Base-by-base conservation (phyloP, 2,797 vertebrate genomes). In the Cossypha heuglini region DNA sequence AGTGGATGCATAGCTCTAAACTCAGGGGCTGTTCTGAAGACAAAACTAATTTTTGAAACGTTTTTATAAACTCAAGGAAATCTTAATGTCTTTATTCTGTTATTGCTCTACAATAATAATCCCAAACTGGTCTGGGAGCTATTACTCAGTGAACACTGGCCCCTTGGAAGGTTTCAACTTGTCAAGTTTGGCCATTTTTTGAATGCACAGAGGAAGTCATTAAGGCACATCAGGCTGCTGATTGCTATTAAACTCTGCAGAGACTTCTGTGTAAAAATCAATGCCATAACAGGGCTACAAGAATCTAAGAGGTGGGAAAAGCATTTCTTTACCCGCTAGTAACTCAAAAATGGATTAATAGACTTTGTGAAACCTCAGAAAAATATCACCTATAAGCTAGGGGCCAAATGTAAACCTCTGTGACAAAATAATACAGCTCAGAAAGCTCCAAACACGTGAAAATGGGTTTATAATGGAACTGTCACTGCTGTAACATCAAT, bases 181-280 rank as follows among this genome's bases (percentile, higher is more conserved):
- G 94, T 93, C 93, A 96, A 86, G 66, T 94, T 93, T 86, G 90
- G 89, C 76, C 93, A 67, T 86, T 95, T 97, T 94, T 86, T 94
- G 89, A 96, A 80, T 0, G 3, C 95, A 95, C 86, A 93, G 75
- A 96, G 94, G 94, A 97, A 97, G 85, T 94, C 96, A 94, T 96
- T 93, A 96, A 94, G 85, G 76, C 95, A 96, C 92, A 84, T 97
- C 95, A 94, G 82, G 93, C 91, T 95, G 87, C 91, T 92, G 94
- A 96, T 96, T 96, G 91, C 92, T 96, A 73, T 96, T 96, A 96
- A 96, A 94, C 76, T 93, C 94, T 93, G 68, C 58, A 42, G 94
- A 96, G 90, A 78, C 64, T 88, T 93, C 91, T 88, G 72, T 90
- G 89, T 90, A 92, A 96, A 97, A 96, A 93, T 96, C 95, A 94